phyloP scores from a whole-genome alignment of 2,797 vertebrate genomes.

The Coreius guichenoti region DNA sequence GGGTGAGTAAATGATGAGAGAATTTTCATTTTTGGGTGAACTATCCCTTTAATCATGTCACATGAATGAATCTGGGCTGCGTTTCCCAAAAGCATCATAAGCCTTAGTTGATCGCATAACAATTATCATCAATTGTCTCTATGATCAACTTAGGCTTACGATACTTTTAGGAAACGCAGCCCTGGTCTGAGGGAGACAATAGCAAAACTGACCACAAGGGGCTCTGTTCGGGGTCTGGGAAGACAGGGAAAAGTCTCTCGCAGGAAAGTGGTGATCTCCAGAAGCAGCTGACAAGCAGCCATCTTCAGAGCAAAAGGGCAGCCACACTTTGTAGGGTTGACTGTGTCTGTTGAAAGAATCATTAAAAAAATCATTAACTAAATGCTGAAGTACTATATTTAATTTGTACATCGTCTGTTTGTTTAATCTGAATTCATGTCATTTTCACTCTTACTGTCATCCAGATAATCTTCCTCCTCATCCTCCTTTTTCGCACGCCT shows the following conservation, averaged over 20 bases:
- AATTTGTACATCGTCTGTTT: not conserved
- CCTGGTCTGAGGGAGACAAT: not conserved
- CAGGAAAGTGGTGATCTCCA: slow-evolving; percentile 98
- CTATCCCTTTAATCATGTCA: not conserved
- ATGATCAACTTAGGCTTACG: too few relatives aligned
- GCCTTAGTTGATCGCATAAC: too few relatives aligned
- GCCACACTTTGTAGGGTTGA: slow-evolving; percentile 97
- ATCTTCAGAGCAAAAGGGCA: slow-evolving; percentile 99
- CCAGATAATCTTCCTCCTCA: slow-evolving; percentile 98
- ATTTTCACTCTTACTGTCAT: slow-evolving; percentile 90
- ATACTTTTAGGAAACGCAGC: too few relatives aligned
- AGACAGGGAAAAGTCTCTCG: slow-evolving; percentile 96
- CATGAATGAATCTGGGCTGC: not conserved
- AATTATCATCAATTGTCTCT: too few relatives aligned
- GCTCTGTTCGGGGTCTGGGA: slow-evolving; percentile 92
- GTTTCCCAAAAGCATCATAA: too few relatives aligned
- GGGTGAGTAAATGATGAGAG: not conserved
- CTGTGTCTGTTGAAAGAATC: slow-evolving; percentile 83
- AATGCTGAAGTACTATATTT: not conserved
- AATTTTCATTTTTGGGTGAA: not conserved
- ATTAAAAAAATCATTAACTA: not conserved
- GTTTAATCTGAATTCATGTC: not conserved
- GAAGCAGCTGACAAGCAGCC: slow-evolving; percentile 94
- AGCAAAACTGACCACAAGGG: slow-evolving; percentile 86
- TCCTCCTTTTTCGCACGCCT: slow-evolving; percentile 95